Conservation (phyloP, 1,140 invertebrate genomes). For the Dreissena rostriformis region DNA sequence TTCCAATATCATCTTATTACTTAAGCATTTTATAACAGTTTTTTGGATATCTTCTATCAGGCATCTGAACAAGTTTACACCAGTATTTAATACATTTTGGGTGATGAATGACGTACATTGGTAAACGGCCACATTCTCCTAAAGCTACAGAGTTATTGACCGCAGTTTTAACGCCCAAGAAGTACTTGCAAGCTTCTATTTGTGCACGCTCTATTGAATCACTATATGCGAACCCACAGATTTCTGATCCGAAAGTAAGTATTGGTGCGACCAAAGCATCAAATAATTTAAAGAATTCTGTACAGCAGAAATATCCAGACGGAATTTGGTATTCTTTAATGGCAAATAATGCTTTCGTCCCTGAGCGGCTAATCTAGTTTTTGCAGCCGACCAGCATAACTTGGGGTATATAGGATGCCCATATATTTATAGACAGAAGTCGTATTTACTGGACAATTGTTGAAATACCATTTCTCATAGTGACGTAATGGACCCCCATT, state of each 20-base stretch:
- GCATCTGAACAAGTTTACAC: not conserved
- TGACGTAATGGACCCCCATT: conserved; percentile 20
- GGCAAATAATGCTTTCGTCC: not conserved
- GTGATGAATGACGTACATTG: not conserved
- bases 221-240: too few species aligned
- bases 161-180: not conserved
- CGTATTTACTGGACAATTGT: not conserved
- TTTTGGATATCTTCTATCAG: not conserved
- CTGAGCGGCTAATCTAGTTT: not conserved
- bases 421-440: conserved; percentile 5
- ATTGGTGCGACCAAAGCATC: not conserved
- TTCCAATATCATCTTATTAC: not conserved
- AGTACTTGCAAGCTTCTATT: not conserved
- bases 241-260: not conserved
- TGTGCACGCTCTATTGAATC: not conserved
- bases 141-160: not conserved
- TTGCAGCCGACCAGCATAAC: not conserved
- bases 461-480: conserved; percentile 3
- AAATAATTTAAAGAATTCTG: conserved; percentile 2
- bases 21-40: not conserved
- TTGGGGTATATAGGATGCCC: not conserved
- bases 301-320: not conserved
- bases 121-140: not conserved
- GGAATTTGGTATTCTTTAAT: conserved; percentile 7
- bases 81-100: not conserved